Conservation (phyloP, 2,797 vertebrate species). For the Peromyscus nudipes region DNA sequence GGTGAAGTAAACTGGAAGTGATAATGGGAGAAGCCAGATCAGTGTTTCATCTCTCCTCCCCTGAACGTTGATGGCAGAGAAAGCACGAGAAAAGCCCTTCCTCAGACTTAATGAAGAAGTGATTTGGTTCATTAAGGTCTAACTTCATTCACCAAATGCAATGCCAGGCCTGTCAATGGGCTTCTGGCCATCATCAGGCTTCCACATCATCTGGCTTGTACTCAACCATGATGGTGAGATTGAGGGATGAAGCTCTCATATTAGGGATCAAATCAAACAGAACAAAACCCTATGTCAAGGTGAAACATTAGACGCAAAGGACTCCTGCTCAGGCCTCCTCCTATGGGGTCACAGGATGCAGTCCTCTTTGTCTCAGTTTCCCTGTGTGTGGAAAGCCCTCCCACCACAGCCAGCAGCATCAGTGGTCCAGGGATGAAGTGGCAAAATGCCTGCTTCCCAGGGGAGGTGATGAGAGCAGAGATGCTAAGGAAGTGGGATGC, state of each 20-base stretch:
- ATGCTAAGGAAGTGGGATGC: background rate
- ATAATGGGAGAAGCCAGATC: background rate
- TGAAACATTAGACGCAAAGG: background rate
- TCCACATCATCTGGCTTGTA: background rate
- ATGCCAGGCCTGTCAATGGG: background rate
- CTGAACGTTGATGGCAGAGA: background rate
- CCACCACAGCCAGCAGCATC: background rate
- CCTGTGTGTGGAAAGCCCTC: background rate
- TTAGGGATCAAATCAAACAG: background rate
- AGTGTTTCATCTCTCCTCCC: background rate
- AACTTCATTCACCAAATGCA: background rate
- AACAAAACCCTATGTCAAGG: background rate
- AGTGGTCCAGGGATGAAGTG: background rate
- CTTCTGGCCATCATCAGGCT: background rate
- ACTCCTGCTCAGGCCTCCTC: background rate
- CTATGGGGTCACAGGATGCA: too few species aligned
- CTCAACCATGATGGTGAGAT: too few species aligned
- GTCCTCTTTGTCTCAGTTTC: background rate
- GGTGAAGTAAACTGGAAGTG: background rate
- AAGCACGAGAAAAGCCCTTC: background rate
- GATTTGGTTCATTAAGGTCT: background rate
- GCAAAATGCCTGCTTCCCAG: background rate
- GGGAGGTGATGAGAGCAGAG: background rate
- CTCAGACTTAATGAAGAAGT: background rate
- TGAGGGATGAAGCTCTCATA: background rate